Evolutionary conservation across 1,140 invertebrate species (phyloP), one percentile per base, ranked within the genome.

Genomic region (Aleiodes sp.): DNA sequence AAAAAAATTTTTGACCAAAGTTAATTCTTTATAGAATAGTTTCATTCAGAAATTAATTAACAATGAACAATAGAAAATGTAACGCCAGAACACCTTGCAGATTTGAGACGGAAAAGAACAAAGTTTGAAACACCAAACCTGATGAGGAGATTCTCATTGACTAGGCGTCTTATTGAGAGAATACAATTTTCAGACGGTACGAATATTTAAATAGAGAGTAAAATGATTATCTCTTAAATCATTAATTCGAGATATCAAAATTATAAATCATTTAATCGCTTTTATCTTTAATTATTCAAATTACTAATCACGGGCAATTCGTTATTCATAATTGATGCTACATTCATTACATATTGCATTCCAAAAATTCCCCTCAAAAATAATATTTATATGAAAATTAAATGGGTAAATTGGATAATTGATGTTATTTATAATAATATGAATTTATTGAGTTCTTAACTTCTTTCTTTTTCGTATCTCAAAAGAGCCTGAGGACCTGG

Each of bases 81-180:
- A 73, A 70, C 43, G 63, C 52, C 64, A 80, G 73, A 56, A 80
- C 78, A 70, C 73, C 65, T 82, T 82, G 67, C 80, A 82, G 80
- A 81, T 80, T 73, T 82, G 75, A 80, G 78, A 77, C 77, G 80
- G 77, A 82, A 82, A 82, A 82, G 80, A 82, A 79, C 80, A 79
- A 82, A 82, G 78, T 82, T 82, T 81, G 78, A 82, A 69, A 79
- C 80, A 69, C 70, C 79, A 70, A 69, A 75, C 75, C 75, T 75
- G 75, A 62, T 61, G 57, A 78, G 73, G 76, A 78, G 68, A 68
- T 80, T 80, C 75, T 81, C 76, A 19, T 78, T 81, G 56, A 69
- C 74, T 79, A 80, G 78, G 74, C 76, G 73, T 74, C 78, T 81
- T 69, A 76, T 78, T 75, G 79, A 81, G 70, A 77, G 79, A 80